Conservation (phyloP, 1,140 invertebrate species). For the Helicoverpa zea region DNA sequence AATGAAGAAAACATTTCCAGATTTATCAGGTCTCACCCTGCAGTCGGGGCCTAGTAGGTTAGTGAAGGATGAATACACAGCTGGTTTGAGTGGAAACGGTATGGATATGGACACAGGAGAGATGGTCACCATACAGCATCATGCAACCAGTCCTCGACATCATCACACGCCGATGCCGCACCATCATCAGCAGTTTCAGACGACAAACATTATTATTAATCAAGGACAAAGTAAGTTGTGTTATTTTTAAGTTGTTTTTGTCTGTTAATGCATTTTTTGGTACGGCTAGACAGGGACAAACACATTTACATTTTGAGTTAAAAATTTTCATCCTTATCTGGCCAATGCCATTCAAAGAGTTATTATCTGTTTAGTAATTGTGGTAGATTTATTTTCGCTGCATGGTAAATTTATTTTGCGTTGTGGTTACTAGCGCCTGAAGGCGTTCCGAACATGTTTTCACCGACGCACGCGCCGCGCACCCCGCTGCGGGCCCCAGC, state of each 20-base stretch:
- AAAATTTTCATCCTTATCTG: background rate
- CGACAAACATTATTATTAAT: conserved; percentile 81
- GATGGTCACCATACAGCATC: conserved; percentile 93
- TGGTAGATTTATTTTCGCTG: conserved; percentile 54
- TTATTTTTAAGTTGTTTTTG: conserved; percentile 36
- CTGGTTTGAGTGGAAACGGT: conserved; percentile 89
- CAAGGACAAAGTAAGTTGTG: conserved; percentile 79
- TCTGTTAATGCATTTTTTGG: conserved; percentile 25
- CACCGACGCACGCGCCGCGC: conserved; percentile 76
- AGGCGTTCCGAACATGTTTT: conserved; percentile 83
- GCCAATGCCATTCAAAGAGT: conserved; percentile 22
- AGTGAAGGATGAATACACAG: conserved; percentile 94
- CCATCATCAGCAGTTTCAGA: conserved; percentile 81
- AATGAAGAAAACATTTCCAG: conserved; percentile 85
- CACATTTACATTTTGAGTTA: background rate
- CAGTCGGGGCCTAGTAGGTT: conserved; percentile 91
- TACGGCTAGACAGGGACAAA: background rate
- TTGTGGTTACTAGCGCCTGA: conserved; percentile 79
- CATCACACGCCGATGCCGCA: conserved; percentile 81
- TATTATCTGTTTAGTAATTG: conserved; percentile 8
- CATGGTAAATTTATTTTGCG: conserved; percentile 82
- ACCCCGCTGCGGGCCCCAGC: conserved; percentile 68
- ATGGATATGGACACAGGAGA: conserved; percentile 93
- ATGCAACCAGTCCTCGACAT: conserved; percentile 89
- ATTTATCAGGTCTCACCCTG: conserved; percentile 94